A percentile compares a stretch with the other conserved stretches of the same genome.
Evolutionary conservation across 2,797 vertebrate genomes (phyloP).

Genomic region (Thaleichthys pacificus): DNA sequence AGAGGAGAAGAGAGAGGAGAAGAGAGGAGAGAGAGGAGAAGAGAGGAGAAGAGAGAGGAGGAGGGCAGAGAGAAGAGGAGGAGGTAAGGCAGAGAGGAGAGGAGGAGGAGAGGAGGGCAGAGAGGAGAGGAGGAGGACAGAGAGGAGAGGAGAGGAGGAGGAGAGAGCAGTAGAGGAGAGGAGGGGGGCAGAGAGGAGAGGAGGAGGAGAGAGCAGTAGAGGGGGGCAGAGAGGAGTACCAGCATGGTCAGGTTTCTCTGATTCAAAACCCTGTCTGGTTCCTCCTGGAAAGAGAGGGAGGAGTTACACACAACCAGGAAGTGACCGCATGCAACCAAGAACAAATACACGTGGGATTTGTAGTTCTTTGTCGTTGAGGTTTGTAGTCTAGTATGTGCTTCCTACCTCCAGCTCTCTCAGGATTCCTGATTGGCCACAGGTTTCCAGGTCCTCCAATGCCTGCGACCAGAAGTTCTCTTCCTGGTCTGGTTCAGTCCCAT

Average conservation of each 20-base stretch:
- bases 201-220: conserved; percentile 28
- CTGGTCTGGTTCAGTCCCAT: conserved; percentile 90
- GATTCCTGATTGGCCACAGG: conserved; percentile 96
- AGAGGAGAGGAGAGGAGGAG: conserved; percentile 26
- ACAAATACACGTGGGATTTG: conserved; percentile 25
- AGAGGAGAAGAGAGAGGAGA: conserved; percentile 67
- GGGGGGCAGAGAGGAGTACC: conserved; percentile 84
- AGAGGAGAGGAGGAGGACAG: conserved; percentile 16
- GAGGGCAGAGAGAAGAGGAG: conserved; percentile 61
- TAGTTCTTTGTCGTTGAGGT: conserved; percentile 6
- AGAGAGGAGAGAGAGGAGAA: conserved; percentile 63
- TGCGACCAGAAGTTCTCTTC: conserved; percentile 99
- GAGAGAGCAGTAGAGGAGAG: conserved; percentile 34
- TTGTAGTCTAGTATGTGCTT: not conserved
- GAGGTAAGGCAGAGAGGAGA: conserved; percentile 43
- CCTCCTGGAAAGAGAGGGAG: conserved; percentile 89
- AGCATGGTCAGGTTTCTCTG: conserved; percentile 89
- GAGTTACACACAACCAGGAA: conserved; percentile 60
- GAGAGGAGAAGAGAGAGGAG: conserved; percentile 51
- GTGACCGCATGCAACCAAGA: conserved; percentile 20
- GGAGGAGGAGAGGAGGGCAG: conserved; percentile 62
- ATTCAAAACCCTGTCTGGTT: conserved; percentile 87
- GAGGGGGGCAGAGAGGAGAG: conserved; percentile 67
- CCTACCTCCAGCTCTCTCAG: conserved; percentile 95
- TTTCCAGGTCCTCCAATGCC: conserved; percentile 96